Percentiles rank a stretch among this genome's conserved stretches.
These are phyloP conservation scores for Neoarius graeffei DNA, from an alignment of 2,113 vertebrate genomes.

Conservation along the genomic window DNA sequence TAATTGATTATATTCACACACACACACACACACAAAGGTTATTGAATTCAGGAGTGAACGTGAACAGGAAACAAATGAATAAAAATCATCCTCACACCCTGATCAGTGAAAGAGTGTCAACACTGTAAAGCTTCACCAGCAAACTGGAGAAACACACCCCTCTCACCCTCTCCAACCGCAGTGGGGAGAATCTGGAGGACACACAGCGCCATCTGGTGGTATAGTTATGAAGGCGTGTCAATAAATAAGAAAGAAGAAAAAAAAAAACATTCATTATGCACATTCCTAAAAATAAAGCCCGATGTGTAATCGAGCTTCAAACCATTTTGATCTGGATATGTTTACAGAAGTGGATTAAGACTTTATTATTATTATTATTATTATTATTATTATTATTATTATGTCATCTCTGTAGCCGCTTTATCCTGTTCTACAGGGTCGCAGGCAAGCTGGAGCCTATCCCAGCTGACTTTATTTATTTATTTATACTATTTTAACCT, in stretches of 20 bases:
- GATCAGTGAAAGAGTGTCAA: background rate
- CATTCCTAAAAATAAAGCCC: background rate
- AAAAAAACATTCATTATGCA: background rate
- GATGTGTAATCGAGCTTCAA: background rate
- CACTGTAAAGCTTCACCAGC: background rate
- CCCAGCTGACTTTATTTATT: too few species aligned
- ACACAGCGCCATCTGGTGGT: constrained; percentile 43
- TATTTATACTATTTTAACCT: too few species aligned
- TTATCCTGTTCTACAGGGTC: too few species aligned
- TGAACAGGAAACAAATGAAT: constrained; percentile 5
- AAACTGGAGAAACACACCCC: constrained; percentile 47
- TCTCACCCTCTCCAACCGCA: constrained; percentile 11
- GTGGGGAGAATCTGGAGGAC: background rate
- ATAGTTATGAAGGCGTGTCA: background rate
- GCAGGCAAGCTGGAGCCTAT: too few species aligned
- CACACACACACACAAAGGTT: background rate
- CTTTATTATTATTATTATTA: background rate
- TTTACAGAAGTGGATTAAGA: background rate
- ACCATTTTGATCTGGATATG: background rate
- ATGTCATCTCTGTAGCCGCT: too few species aligned
- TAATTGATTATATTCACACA: background rate
- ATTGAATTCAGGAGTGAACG: background rate
- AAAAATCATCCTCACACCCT: background rate
- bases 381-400: too few species aligned
- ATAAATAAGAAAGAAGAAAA: background rate